phyloP scores from a whole-genome alignment of 2,888 invertebrate genomes.

The Caenorhabditis sp. region DNA sequence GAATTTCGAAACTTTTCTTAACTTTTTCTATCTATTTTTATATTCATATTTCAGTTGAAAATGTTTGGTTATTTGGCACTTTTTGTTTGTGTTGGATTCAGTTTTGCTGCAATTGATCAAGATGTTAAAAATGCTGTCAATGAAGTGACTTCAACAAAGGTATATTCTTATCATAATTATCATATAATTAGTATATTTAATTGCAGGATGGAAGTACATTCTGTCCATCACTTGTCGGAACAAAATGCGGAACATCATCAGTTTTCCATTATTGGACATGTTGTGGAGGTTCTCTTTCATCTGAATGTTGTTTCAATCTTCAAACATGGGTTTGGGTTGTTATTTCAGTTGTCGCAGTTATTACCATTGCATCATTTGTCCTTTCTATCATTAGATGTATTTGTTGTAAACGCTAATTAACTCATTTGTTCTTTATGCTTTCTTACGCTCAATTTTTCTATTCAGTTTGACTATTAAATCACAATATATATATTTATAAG shows the following conservation, averaged over 20 bases:
- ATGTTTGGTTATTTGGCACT: conserved; percentile 7
- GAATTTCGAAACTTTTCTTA: no score
- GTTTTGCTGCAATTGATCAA: not conserved
- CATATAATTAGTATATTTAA: no score
- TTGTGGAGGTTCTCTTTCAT: conserved; percentile 65
- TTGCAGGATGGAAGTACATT: conserved; percentile 63
- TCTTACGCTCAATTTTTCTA: not conserved
- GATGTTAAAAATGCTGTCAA: conserved; percentile 57
- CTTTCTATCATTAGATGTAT: conserved; percentile 62
- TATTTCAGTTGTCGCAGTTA: conserved; percentile 61
- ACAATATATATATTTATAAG: no score
- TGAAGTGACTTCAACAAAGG: conserved; percentile 58
- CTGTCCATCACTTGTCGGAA: conserved; percentile 65
- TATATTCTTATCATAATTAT: no score
- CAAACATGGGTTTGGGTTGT: conserved; percentile 65
- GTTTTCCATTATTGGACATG: conserved; percentile 68
- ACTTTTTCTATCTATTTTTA: no score
- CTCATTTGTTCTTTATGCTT: not conserved
- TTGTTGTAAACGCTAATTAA: conserved; percentile 61
- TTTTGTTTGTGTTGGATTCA: not conserved
- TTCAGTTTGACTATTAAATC: no score
- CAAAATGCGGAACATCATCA: conserved; percentile 61
- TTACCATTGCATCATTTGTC: conserved; percentile 60
- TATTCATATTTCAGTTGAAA: not conserved
- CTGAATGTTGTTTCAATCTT: conserved; percentile 66